A percentile compares a stretch with the other conserved stretches of the same genome.
Evolutionary conservation across 2,113 vertebrate species (phyloP).

Genomic region (Indicator indicator): DNA sequence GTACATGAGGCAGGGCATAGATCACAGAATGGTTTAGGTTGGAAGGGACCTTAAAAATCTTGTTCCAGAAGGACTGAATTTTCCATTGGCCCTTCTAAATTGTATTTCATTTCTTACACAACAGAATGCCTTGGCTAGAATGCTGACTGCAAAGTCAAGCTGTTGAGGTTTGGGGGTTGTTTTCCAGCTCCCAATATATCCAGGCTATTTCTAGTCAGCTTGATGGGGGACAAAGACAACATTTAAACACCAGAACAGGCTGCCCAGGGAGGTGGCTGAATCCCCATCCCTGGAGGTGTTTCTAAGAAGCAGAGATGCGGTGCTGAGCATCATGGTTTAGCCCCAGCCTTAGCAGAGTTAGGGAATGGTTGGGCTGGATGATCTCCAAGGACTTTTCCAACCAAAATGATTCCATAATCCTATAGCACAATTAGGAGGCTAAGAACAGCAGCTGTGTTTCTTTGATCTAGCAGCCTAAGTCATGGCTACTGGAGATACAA

Average conservation of each 20-base stretch:
- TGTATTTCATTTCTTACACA: neutral
- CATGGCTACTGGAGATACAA: neutral
- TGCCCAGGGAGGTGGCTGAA: too few species aligned
- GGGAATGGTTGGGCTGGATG: too few species aligned
- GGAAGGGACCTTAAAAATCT: too few species aligned
- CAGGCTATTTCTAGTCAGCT: neutral
- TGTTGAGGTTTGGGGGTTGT: neutral
- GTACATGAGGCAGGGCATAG: fast-evolving
- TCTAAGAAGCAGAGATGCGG: too few species aligned
- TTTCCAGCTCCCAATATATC: neutral
- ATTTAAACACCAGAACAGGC: too few species aligned
- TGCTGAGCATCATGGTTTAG: too few species aligned
- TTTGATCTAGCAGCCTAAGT: neutral
- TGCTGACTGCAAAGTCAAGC: neutral
- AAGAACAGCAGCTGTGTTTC: neutral
- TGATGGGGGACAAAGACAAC: neutral
- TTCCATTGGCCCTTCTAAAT: neutral
- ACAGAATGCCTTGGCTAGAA: neutral
- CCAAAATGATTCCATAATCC: too few species aligned
- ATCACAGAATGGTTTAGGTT: too few species aligned
- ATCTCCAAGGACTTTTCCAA: too few species aligned
- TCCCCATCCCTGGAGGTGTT: too few species aligned
- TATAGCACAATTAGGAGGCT: neutral
- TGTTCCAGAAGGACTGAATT: neutral
- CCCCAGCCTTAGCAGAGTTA: too few species aligned